Evolutionary conservation across 2,113 vertebrate species (phyloP).

Genomic region (Myanophis thanlyinensis): DNA sequence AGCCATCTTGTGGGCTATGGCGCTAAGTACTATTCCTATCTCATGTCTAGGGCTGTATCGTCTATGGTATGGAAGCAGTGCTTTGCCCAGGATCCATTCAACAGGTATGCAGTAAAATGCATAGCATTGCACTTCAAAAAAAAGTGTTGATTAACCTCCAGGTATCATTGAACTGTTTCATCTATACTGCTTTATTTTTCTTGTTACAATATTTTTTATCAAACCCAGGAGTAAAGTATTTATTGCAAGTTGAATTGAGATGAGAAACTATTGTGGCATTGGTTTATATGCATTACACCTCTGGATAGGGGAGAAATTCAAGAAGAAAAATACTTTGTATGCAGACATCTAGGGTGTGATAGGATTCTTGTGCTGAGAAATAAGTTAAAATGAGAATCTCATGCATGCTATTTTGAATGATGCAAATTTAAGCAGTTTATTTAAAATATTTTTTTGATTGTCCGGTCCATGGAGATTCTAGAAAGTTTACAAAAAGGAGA

Average conservation of each 20-base stretch:
- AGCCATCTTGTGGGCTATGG: conserved; percentile 95
- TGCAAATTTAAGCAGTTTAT: not conserved
- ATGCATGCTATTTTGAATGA: not conserved
- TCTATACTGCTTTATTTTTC: accelerated
- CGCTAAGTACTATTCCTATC: conserved; percentile 98
- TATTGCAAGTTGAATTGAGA: not conserved
- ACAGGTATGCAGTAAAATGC: conserved; percentile 77
- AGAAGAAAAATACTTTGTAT: not conserved
- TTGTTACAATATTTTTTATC: not conserved
- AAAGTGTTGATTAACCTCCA: not conserved
- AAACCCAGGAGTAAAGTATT: not conserved
- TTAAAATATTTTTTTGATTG: no score
- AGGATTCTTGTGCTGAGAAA: not conserved
- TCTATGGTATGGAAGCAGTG: conserved; percentile 98
- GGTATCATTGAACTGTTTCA: not conserved
- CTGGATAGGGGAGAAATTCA: not conserved
- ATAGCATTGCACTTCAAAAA: not conserved
- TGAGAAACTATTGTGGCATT: not conserved
- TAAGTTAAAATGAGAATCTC: not conserved
- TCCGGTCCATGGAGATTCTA: not conserved
- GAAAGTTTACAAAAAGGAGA: not conserved
- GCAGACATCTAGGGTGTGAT: not conserved
- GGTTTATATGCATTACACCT: not conserved
- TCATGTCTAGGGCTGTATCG: conserved; percentile 96
- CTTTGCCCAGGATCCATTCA: conserved; percentile 88